Evolutionary conservation across 2,113 vertebrate genomes (phyloP).

Genomic region (Macroglossus sobrinus): DNA sequence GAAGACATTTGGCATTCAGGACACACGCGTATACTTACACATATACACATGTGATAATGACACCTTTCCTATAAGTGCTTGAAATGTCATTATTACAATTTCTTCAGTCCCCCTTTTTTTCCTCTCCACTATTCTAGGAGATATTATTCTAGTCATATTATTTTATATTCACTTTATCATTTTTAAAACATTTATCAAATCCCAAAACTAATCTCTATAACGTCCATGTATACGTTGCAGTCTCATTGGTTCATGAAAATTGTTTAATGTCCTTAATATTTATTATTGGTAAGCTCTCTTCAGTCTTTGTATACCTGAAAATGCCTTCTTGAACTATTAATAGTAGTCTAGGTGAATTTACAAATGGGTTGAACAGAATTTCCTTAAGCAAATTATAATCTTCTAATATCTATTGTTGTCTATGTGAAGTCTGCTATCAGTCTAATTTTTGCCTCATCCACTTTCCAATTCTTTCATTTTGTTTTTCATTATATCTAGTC

Average conservation of each 20-base stretch:
- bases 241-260: background rate
- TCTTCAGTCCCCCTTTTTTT: background rate
- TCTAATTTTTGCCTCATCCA: background rate
- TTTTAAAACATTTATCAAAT: background rate
- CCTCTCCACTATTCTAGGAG: background rate
- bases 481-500: background rate
- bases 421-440: background rate
- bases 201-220: background rate
- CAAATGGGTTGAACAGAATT: background rate
- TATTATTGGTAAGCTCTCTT: background rate
- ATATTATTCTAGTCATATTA: background rate
- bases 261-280: background rate
- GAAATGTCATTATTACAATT: background rate
- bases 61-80: background rate
- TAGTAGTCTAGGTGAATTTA: background rate
- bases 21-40: background rate
- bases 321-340: background rate
- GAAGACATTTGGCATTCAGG: background rate
- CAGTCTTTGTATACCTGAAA: background rate
- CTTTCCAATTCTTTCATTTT: background rate
- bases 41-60: background rate
- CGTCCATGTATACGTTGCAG: background rate
- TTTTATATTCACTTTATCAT: background rate
- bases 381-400: background rate
- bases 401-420: background rate